phyloP scores from a whole-genome alignment of 2,113 vertebrate genomes.

The Cynoglossus semilaevis region DNA sequence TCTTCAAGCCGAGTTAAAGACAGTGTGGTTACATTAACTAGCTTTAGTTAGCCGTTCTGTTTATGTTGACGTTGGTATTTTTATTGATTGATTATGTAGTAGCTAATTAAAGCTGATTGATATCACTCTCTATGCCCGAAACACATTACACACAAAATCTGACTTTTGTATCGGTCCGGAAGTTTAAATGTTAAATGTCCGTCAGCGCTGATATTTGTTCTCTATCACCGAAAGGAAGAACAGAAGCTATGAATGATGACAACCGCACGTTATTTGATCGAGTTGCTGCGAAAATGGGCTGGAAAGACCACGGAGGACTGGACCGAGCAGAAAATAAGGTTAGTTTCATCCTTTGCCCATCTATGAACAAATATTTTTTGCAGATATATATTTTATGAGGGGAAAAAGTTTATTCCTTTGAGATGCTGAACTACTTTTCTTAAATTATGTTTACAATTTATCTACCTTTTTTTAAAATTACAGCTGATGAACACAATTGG shows the following conservation, averaged over 20 bases:
- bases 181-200: conserved; percentile 29
- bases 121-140: background rate
- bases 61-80: background rate
- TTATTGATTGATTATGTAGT: background rate
- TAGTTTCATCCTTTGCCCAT: background rate
- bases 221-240: background rate
- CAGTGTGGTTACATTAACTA: background rate
- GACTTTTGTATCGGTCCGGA: background rate
- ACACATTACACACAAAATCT: background rate
- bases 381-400: too few species aligned
- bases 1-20: too few species aligned
- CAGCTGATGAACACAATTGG: conserved; percentile 55
- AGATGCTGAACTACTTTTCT: too few species aligned
- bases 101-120: background rate
- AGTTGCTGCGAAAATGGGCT: conserved; percentile 68
- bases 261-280: conserved; percentile 58
- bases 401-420: too few species aligned
- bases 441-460: too few species aligned
- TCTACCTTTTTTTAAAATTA: background rate
- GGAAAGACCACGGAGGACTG: conserved; percentile 57
- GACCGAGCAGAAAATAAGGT: conserved; percentile 64
- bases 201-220: background rate
- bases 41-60: background rate
- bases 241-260: conserved; percentile 55
- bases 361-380: too few species aligned